Evolutionary conservation across 2,113 vertebrate species (phyloP).

Genomic region (Prunella himalayana): DNA sequence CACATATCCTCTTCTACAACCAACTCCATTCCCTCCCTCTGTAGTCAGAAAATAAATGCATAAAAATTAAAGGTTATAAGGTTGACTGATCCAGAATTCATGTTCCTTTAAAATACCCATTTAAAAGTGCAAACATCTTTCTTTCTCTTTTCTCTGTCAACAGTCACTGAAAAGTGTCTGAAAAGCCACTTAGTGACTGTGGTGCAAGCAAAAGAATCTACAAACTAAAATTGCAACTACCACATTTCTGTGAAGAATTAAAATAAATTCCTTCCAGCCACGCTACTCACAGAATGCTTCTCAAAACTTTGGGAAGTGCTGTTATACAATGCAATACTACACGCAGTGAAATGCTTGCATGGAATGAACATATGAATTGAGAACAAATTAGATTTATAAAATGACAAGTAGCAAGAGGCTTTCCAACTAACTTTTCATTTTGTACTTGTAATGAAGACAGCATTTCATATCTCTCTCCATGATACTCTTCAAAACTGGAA

Average conservation of each 20-base stretch:
- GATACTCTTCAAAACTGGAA: not conserved
- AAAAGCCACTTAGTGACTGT: not conserved
- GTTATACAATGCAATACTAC: not conserved
- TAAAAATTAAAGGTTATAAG: not conserved
- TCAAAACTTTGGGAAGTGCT: not conserved
- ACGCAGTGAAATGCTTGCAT: not conserved
- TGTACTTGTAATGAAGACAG: not conserved
- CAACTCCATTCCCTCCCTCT: not conserved
- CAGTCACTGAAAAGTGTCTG: too few relatives aligned
- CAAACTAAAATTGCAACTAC: not conserved
- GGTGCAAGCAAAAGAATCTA: not conserved
- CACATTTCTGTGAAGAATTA: not conserved
- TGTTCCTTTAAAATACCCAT: not conserved
- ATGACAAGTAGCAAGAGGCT: not conserved
- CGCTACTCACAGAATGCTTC: not conserved
- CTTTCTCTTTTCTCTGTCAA: not conserved
- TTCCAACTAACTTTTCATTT: not conserved
- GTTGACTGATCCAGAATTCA: not conserved
- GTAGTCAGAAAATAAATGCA: not conserved
- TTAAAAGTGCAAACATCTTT: not conserved
- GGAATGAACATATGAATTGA: not conserved
- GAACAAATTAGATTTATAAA: not conserved
- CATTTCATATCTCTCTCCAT: not conserved
- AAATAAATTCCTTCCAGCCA: not conserved
- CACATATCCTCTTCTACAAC: fast-evolving